Conservation (phyloP, 2,797 vertebrate species). For the Sebastes hubbsi region DNA sequence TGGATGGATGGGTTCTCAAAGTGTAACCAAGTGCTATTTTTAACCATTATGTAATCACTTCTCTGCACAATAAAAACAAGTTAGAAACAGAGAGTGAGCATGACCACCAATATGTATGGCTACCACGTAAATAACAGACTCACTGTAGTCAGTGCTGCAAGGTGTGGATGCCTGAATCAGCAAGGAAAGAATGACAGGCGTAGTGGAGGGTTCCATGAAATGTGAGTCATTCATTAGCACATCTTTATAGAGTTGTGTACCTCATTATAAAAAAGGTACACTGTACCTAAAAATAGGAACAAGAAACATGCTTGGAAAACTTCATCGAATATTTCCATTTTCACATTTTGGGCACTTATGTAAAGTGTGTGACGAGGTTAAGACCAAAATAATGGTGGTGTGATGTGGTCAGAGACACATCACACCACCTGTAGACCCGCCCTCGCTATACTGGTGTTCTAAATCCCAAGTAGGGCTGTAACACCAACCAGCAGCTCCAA, state of each 20-base stretch:
- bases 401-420: constrained; percentile 24
- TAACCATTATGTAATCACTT: neutral
- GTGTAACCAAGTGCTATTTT: neutral
- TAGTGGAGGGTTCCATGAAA: constrained; percentile 27
- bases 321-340: constrained; percentile 59
- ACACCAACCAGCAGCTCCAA: neutral
- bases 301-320: constrained; percentile 47
- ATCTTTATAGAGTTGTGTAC: constrained; percentile 43
- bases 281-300: constrained; percentile 59
- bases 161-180: constrained; percentile 39
- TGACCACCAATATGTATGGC: neutral
- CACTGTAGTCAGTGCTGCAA: constrained; percentile 10
- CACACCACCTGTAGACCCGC: constrained; percentile 24
- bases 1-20: neutral
- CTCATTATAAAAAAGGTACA: constrained; percentile 26
- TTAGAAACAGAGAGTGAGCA: neutral
- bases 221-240: constrained; percentile 54
- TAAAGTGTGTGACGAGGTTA: constrained; percentile 7
- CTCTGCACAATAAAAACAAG: neutral
- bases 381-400: constrained; percentile 16
- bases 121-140: constrained; percentile 13
- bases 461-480: neutral
- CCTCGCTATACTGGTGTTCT: neutral
- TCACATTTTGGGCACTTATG: constrained; percentile 23
- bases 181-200: constrained; percentile 60